Base-by-base conservation (phyloP, 2,113 vertebrate genomes). In the Heterotis niloticus region DNA sequence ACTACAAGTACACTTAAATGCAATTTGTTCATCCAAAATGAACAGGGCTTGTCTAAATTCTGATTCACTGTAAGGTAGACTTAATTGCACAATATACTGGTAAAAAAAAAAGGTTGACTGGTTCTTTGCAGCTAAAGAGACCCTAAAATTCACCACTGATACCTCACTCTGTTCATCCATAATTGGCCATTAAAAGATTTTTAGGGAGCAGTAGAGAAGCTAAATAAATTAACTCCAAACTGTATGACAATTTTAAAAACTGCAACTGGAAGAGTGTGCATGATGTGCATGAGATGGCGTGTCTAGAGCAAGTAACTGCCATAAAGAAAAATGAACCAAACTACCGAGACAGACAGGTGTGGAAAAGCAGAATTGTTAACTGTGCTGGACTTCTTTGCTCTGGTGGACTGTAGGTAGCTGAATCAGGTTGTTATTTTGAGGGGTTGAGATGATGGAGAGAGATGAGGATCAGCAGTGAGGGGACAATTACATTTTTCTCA, bases 381-480 rank as follows among this genome's bases (percentile, higher is more conserved):
- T 89, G 81, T 85, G 86, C 90, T 87, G 82, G 16, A 44, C 34
- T 87, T 80, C 34, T 92, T 88, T 90, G 88, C 84, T 89, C 84
- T 82, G 83, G 87, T 76, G 86, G 90, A 90, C 86, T 90, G 88
- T 88, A 90, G 83, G 88, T 86, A 89, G 90, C 90, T 86, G 82
- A 88, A 88, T 85, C 89, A 87, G 86, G 85, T 90, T 89, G 89
- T 60, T 23, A 28, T 85, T 89, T 84, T 91, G 79, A 80, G 83
- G 86, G 85, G 85, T 80, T 83, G 82, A 84, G 86, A 87, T 82
- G 82, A 80, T 78, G 23, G 67, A 1, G 23, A 28, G 9, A 26
- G 75, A 17, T 34, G 29, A 74, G 80, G 80, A 74, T 66, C 70
- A 4, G 79, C 64, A 85, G 80, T 73, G 79, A 56, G 24, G 34